Evolutionary conservation across 2,888 invertebrate species (phyloP).

Genomic region (Agrotis clavis): DNA sequence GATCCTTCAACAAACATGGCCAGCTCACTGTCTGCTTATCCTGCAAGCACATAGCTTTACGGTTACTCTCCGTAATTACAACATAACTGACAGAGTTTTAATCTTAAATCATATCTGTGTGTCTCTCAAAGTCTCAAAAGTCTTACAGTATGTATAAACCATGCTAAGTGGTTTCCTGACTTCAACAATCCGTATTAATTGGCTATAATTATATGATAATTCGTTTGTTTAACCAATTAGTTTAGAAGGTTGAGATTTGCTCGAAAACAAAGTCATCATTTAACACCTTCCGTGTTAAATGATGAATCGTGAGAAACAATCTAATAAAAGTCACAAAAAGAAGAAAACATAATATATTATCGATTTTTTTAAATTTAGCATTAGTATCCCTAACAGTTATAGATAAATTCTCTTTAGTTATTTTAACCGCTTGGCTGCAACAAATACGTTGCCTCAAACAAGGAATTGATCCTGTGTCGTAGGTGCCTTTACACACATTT

Average conservation of each 20-base stretch:
- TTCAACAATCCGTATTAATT: not conserved
- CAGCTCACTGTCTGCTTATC: too few species aligned
- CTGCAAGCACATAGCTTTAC: too few species aligned
- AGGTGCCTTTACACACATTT: too few species aligned
- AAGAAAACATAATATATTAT: too few species aligned
- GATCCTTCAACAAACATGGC: too few species aligned
- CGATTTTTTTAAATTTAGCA: too few species aligned
- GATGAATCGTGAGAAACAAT: not conserved
- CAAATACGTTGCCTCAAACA: too few species aligned
- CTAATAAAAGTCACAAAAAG: not conserved
- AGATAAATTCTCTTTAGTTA: too few species aligned
- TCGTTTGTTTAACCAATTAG: slow-evolving; percentile 1
- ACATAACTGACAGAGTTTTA: not conserved
- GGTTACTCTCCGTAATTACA: too few species aligned
- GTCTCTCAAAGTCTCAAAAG: not conserved
- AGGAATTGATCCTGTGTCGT: too few species aligned
- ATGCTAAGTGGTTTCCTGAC: not conserved
- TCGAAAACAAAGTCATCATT: not conserved
- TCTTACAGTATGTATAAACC: not conserved
- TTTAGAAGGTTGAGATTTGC: not conserved
- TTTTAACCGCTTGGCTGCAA: too few species aligned
- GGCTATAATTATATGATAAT: not conserved
- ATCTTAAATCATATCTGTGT: not conserved
- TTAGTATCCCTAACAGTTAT: too few species aligned
- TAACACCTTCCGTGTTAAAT: not conserved